These are phyloP conservation scores for Drosophila trapezifrons DNA, from an alignment of 1,140 invertebrate species.

Conservation along the genomic window DNA sequence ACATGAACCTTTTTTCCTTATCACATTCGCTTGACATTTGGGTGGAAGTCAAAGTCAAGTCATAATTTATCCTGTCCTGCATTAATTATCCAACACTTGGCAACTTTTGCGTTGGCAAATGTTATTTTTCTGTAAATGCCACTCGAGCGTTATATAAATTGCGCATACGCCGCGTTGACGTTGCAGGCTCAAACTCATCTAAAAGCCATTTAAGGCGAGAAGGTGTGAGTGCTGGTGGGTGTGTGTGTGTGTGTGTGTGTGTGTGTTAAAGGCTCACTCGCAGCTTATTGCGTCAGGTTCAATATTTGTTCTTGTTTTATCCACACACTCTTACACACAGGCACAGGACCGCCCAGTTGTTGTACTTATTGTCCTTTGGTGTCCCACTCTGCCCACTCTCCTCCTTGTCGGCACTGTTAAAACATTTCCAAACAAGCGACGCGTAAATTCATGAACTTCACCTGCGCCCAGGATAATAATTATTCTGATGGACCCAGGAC, in stretches of 20 bases:
- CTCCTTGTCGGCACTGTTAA: constrained; percentile 38
- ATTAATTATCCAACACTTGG: constrained; percentile 54
- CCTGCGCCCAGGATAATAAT: constrained; percentile 56
- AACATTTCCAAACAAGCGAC: constrained; percentile 68
- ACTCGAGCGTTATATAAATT: constrained; percentile 66
- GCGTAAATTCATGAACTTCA: constrained; percentile 67
- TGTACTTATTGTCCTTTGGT: constrained; percentile 65
- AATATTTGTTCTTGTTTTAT: constrained; percentile 71
- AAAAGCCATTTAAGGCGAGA: constrained; percentile 69
- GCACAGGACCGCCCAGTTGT: constrained; percentile 31
- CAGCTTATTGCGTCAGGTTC: constrained; percentile 73
- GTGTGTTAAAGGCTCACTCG: constrained; percentile 16
- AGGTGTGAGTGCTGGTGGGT: constrained; percentile 40
- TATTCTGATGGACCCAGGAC: constrained; percentile 51
- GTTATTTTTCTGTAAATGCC: constrained; percentile 38
- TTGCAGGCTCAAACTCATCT: constrained; percentile 35
- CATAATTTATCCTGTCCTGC: constrained; percentile 15
- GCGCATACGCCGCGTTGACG: constrained; percentile 57
- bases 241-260: constrained; percentile 28
- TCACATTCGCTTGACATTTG: background rate
- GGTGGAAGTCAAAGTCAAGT: background rate
- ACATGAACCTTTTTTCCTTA: background rate
- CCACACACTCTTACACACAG: constrained; percentile 21
- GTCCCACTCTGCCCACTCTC: constrained; percentile 9
- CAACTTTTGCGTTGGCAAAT: constrained; percentile 34